These are phyloP conservation scores for Ictidomys tridecemlineatus DNA, from an alignment of 2,113 vertebrate species.

Conservation along the genomic window DNA sequence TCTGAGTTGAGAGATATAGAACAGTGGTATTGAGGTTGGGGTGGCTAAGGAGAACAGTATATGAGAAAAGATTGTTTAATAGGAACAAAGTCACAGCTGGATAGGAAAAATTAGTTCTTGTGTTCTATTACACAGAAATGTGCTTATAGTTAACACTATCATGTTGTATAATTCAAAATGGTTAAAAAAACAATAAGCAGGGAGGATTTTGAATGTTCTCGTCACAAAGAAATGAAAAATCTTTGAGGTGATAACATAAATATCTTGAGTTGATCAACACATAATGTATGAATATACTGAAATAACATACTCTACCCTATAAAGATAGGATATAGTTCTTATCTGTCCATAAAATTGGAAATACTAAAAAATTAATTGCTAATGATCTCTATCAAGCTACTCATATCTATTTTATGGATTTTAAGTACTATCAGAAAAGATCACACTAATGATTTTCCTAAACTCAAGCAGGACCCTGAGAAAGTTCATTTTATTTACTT, in stretches of 20 bases:
- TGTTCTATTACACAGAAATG: neutral
- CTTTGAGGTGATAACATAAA: neutral
- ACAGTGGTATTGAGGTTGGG: neutral
- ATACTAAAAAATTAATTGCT: neutral
- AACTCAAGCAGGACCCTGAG: neutral
- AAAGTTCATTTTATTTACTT: conserved; percentile 27
- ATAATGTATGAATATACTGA: neutral
- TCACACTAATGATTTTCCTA: neutral
- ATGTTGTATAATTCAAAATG: neutral
- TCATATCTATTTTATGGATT: neutral
- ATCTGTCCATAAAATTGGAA: neutral
- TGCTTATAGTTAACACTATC: neutral
- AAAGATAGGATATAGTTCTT: neutral
- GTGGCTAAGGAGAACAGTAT: neutral
- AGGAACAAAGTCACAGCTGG: neutral
- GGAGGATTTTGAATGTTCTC: neutral
- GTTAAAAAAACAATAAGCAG: neutral
- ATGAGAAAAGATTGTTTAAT: neutral
- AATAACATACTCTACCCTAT: neutral
- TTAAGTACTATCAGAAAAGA: neutral
- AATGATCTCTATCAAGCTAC: conserved; percentile 15
- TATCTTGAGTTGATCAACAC: neutral
- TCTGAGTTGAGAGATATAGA: neutral
- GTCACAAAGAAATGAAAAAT: neutral
- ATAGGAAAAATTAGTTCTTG: too few relatives aligned